Evolutionary conservation across 53 echinoderm and acorn worm species (phyloP).

Genomic region (Crossaster papposus): DNA sequence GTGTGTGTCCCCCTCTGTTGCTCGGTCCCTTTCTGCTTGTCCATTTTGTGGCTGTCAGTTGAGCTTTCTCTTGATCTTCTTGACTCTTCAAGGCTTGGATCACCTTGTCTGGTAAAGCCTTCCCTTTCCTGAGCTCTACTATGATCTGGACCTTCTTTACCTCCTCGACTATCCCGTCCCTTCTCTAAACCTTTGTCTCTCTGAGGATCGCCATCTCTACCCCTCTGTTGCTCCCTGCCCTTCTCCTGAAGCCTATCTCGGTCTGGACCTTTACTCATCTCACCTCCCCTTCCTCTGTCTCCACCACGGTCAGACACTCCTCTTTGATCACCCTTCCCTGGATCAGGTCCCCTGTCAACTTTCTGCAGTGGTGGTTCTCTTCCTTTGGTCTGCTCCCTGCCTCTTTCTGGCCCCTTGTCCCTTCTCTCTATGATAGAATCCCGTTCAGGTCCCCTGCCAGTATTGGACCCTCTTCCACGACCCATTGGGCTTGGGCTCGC

Average conservation of each 20-base stretch:
- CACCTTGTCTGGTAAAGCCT: slow-evolving; percentile 61
- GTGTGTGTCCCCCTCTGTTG: slow-evolving; percentile 2
- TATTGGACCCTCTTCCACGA: slow-evolving; percentile 52
- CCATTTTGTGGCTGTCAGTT: slow-evolving; percentile 45
- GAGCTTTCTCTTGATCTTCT: slow-evolving; percentile 49
- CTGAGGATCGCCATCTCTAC: slow-evolving; percentile 57
- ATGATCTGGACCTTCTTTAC: slow-evolving; percentile 32
- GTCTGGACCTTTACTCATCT: slow-evolving; percentile 40
- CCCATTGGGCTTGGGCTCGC: slow-evolving; percentile 36
- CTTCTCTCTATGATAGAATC: slow-evolving; percentile 32
- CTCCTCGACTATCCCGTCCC: slow-evolving; percentile 21
- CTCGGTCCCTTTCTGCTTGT: not conserved
- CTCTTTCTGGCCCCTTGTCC: slow-evolving; percentile 37
- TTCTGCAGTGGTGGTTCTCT: slow-evolving; percentile 39
- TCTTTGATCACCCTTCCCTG: slow-evolving; percentile 36
- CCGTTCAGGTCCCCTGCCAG: slow-evolving; percentile 36
- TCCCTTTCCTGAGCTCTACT: slow-evolving; percentile 44
- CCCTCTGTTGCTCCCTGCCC: slow-evolving; percentile 42
- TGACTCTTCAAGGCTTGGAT: slow-evolving; percentile 38
- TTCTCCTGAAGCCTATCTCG: slow-evolving; percentile 36
- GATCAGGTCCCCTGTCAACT: slow-evolving; percentile 33
- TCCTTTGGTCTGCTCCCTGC: slow-evolving; percentile 38
- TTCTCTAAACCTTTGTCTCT: slow-evolving; percentile 38
- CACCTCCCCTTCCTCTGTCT: slow-evolving; percentile 20
- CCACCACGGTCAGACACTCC: slow-evolving; percentile 30